Evolutionary conservation across 2,113 vertebrate species (phyloP).

Genomic region (Trematomus loennbergii): DNA sequence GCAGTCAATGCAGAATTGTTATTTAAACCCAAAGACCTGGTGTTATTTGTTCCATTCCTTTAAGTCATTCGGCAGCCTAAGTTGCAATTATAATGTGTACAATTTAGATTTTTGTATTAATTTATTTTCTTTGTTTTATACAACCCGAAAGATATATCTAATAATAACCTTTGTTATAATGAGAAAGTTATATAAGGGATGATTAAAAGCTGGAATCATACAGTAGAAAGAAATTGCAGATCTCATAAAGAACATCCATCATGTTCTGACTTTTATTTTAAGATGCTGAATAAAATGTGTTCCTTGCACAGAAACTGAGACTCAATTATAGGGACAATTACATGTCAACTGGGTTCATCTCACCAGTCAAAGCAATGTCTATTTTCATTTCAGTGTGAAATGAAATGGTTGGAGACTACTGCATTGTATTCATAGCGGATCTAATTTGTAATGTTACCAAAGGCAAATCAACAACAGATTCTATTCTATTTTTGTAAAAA

Average conservation of each 20-base stretch:
- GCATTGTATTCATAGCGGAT: slow-evolving; percentile 35
- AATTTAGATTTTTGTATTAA: not conserved
- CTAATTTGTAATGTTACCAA: slow-evolving; percentile 43
- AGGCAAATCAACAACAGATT: slow-evolving; percentile 54
- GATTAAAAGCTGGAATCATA: not conserved
- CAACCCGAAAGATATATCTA: not conserved
- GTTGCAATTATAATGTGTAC: not conserved
- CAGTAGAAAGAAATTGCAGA: not conserved
- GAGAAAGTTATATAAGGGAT: not conserved
- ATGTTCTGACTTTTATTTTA: not conserved
- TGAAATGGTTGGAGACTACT: slow-evolving; percentile 23
- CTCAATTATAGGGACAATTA: slow-evolving; percentile 33
- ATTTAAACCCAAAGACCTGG: slow-evolving; percentile 11
- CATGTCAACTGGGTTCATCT: slow-evolving; percentile 35
- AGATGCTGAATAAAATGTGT: not conserved
- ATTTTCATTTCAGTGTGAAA: slow-evolving; percentile 37
- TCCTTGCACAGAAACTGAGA: not conserved
- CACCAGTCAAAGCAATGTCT: not conserved
- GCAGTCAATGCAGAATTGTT: slow-evolving; percentile 20
- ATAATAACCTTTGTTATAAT: not conserved
- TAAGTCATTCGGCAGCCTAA: slow-evolving; percentile 4
- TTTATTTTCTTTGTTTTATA: not conserved
- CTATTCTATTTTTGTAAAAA: slow-evolving; percentile 50
- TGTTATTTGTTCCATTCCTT: not conserved
- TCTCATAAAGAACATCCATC: not conserved